Conservation (phyloP, 2,888 invertebrate species). For the Ichneumoninae sp. region DNA sequence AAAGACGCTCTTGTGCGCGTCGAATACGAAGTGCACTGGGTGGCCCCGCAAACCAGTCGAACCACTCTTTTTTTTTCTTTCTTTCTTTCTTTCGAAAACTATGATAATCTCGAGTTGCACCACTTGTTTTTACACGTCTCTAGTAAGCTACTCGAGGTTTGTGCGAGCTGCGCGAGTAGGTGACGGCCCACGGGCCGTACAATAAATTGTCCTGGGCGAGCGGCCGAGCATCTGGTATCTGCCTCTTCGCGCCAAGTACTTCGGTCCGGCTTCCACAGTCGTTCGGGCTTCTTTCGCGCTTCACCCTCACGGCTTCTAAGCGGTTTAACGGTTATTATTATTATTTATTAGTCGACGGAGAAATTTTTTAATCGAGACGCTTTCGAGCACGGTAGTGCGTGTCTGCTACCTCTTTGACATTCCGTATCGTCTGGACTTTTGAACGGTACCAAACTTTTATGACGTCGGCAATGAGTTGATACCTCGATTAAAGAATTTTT, state of each 20-base stretch:
- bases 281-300: neutral
- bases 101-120: constrained; percentile 65
- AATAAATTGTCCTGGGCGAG: constrained; percentile 47
- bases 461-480: too few species aligned
- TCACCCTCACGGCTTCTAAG: neutral
- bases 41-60: constrained; percentile 30
- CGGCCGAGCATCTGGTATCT: constrained; percentile 41
- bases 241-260: constrained; percentile 49
- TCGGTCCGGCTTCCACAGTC: neutral
- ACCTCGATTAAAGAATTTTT: too few species aligned
- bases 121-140: constrained; percentile 64
- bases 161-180: constrained; percentile 45
- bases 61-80: constrained; percentile 31
- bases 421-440: neutral
- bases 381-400: neutral
- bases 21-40: constrained; percentile 30
- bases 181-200: neutral
- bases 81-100: constrained; percentile 16
- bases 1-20: constrained; percentile 31
- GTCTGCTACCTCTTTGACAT: neutral
- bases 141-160: constrained; percentile 58
- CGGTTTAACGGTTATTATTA: neutral
- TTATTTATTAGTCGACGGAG: neutral
- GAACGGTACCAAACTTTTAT: too few species aligned
- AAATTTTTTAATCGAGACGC: neutral